Evolutionary conservation across 2,888 invertebrate genomes (phyloP).

Genomic region (Diabrotica balteata): DNA sequence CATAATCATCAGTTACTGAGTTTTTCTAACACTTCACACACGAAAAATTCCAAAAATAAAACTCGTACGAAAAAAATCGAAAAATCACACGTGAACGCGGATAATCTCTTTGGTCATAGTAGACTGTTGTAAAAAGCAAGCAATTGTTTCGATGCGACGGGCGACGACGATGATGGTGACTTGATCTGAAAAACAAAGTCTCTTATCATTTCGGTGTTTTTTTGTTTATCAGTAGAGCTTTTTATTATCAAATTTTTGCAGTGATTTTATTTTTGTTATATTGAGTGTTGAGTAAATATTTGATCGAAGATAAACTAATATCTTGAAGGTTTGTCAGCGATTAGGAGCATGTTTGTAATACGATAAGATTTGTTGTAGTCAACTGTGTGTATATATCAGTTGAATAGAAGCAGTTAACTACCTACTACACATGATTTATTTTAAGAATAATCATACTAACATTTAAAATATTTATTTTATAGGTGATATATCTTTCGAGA

Average conservation of each 20-base stretch:
- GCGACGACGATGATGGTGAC: constrained; percentile 31
- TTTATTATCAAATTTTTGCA: constrained; percentile 33
- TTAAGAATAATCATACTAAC: too few species aligned
- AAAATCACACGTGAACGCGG: constrained; percentile 32
- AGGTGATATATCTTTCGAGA: too few species aligned
- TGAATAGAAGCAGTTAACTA: too few species aligned
- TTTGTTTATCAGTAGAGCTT: constrained; percentile 11
- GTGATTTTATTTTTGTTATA: constrained; percentile 35
- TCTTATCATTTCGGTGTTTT: constrained; percentile 14
- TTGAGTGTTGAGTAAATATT: constrained; percentile 28
- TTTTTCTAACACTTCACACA: constrained; percentile 49
- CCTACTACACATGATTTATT: too few species aligned
- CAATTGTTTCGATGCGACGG: constrained; percentile 42
- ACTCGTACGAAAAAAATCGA: constrained; percentile 6
- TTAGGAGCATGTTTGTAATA: constrained; percentile 15
- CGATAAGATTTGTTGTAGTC: constrained; percentile 4
- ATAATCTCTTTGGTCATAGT: constrained; percentile 38
- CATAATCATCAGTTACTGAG: constrained; percentile 58
- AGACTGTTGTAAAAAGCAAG: constrained; percentile 27
- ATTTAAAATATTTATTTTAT: too few species aligned
- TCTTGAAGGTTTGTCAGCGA: constrained; percentile 27
- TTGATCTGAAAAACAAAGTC: constrained; percentile 34
- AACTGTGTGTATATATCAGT: too few species aligned
- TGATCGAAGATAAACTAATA: constrained; percentile 18
- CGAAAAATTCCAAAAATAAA: constrained; percentile 39